Base-by-base conservation (phyloP, 2,797 vertebrate genomes). In the Tenualosa thibaudeaui region DNA sequence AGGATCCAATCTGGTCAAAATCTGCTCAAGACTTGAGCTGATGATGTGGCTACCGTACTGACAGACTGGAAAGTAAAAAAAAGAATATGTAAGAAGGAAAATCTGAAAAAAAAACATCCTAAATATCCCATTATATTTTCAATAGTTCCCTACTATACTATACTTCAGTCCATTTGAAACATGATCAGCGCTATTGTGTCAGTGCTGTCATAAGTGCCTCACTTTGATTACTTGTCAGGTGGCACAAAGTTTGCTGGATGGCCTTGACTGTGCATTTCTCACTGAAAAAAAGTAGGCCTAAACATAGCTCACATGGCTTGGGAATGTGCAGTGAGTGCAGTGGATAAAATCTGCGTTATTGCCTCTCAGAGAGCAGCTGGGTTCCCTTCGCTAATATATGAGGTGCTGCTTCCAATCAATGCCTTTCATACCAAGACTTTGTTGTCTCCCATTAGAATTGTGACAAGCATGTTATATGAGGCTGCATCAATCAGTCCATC, bases 351-450 rank as follows among this genome's bases (percentile, higher is more conserved):
- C 19, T 56, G 15, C 22, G 19, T 4, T 3, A 19, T 56, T 19
- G 54, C 58, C 56, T n/a, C 19, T 58, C 22, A n/a, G 22, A 58
- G n/a, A 24, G 58, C n/a, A 24, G 58, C n/a, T 62, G 58, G 7
- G 22, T n/a, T 62, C 9, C 71, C 71, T 43, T 43, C 40, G 71
- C 40, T 46, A 22, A 78, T 43, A 43, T 75, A 40, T 43, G 68
- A 40, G 43, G 71, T 78, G 37, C 40, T 78, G 71, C 19, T 78
- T 78, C 37, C 71, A 78, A 78, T 78, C 40, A 46, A 46, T 78
- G 71, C 71, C 71, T 78, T 78, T 78, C 40, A 78, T 78, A 46
- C 40, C 0, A 9, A 78, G 71, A 40, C 37, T 46, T 78, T 19
- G 40, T 37, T 46, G 71, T 22, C 40, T 78, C 10, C 43, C 37